These are phyloP conservation scores for Hipparchia semele DNA, from an alignment of 2,888 invertebrate species.

Conservation along the genomic window DNA sequence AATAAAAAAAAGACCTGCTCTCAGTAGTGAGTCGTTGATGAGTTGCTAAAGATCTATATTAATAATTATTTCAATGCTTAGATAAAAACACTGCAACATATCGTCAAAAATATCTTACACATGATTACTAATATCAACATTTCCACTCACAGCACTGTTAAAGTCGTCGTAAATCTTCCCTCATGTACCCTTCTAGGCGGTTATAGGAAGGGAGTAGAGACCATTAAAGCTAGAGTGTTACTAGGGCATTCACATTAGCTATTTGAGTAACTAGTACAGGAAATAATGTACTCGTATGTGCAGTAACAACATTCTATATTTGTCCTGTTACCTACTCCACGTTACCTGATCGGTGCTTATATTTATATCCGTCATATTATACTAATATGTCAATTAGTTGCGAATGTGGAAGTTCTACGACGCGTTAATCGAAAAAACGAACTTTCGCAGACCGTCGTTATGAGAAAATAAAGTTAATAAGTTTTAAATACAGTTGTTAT, in stretches of 20 bases:
- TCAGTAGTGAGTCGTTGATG: no score
- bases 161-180: conserved; percentile 61
- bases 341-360: not conserved
- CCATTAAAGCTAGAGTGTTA: conserved; percentile 55
- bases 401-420: no score
- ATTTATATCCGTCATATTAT: not conserved
- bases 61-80: not conserved
- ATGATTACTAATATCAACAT: conserved; percentile 54
- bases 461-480: no score
- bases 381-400: no score
- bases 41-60: not conserved
- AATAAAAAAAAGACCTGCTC: no score
- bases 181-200: conserved; percentile 49
- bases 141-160: conserved; percentile 70
- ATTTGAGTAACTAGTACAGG: conserved; percentile 21
- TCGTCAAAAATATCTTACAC: conserved; percentile 2
- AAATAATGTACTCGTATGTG: conserved; percentile 9
- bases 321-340: not conserved
- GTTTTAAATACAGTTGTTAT: no score
- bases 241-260: conserved; percentile 37
- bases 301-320: not conserved
- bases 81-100: conserved; percentile 2
- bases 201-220: conserved; percentile 56
- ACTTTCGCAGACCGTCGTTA: no score
- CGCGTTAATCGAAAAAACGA: no score